Evolutionary conservation across 2,797 vertebrate species (phyloP), one percentile per base, ranked within the genome.

Genomic region (Mycteria americana): DNA sequence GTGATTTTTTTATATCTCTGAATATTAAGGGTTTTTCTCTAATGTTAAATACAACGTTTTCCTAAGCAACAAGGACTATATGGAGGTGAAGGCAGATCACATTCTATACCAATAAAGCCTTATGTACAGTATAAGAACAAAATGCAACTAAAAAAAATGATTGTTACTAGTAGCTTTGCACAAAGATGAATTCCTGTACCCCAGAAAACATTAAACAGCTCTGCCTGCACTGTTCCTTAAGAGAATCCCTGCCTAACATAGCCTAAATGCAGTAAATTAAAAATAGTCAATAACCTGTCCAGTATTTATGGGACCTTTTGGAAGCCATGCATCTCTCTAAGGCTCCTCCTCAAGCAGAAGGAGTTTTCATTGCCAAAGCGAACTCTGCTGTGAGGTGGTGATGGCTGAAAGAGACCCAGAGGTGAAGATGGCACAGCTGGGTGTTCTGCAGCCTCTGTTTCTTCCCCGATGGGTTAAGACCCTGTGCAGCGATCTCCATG

Each of bases 31-130:
- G 3, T 0, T n/a, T 91, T 97, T 57, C 24, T n/a, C 41, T 82
- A 54, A 79, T 75, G 78, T 92, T 95, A 85, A 82, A 87, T 73
- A 89, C 83, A 95, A 83, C 65, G 65, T 89, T 90, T 91, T 97
- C 73, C 79, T 94, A 88, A 95, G 80, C 17, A 27, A 24, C 78
- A 70, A 54, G 63, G 50, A 57, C 69, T 92, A 12, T 53, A 35
- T 80, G 90, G 74, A 96, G 56, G 33, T 65, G 75, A 88, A 93
- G 43, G 48, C 33, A 68, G 64, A 87, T 75, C 31, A 30, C 63
- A 15, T 83, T 73, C 46, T 64, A 2, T 33, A 56, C 50, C 64
- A 64, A 3, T 80, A 83, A 94, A 91, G 53, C 41, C 28, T 76
- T 56, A 70, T 21, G 2, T 60, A 56, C 21, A 30, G 16, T 35